These are phyloP conservation scores for Andrena minutula DNA, from an alignment of 2,888 invertebrate genomes.

Conservation along the genomic window DNA sequence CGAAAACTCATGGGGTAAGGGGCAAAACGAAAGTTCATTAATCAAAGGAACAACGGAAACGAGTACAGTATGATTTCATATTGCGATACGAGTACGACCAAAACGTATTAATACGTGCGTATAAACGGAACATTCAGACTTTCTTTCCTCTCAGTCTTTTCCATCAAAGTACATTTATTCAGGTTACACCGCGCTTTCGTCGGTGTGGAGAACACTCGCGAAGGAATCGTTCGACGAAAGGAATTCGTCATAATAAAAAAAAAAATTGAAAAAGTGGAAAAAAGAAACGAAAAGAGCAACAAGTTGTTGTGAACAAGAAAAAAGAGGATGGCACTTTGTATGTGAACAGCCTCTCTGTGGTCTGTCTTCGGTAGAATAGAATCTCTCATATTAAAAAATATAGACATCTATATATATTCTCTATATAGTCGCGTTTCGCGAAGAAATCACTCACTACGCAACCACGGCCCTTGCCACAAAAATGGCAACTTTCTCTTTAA, in stretches of 20 bases:
- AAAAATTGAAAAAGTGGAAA: not conserved
- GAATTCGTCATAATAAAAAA: not conserved
- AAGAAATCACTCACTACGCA: no score
- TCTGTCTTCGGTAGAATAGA: constrained; percentile 8
- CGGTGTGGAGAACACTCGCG: not conserved
- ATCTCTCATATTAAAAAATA: constrained; percentile 34
- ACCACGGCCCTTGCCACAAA: not conserved
- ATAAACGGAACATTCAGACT: constrained; percentile 17
- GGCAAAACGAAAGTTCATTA: not conserved
- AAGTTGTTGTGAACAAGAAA: not conserved
- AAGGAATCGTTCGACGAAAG: not conserved
- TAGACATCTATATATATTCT: constrained; percentile 22
- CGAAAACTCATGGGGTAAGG: not conserved
- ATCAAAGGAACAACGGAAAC: not conserved
- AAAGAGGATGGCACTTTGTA: not conserved
- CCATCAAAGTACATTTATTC: not conserved
- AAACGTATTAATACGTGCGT: not conserved
- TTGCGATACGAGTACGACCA: not conserved
- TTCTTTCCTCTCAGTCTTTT: constrained; percentile 16
- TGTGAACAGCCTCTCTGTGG: not conserved
- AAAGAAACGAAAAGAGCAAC: not conserved
- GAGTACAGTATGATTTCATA: not conserved
- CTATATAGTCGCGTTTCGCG: constrained; percentile 9
- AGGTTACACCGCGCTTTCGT: not conserved
- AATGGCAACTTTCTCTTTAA: constrained; percentile 12